Conservation (phyloP, 2,113 vertebrate species). For the Hydropotes inermis region DNA sequence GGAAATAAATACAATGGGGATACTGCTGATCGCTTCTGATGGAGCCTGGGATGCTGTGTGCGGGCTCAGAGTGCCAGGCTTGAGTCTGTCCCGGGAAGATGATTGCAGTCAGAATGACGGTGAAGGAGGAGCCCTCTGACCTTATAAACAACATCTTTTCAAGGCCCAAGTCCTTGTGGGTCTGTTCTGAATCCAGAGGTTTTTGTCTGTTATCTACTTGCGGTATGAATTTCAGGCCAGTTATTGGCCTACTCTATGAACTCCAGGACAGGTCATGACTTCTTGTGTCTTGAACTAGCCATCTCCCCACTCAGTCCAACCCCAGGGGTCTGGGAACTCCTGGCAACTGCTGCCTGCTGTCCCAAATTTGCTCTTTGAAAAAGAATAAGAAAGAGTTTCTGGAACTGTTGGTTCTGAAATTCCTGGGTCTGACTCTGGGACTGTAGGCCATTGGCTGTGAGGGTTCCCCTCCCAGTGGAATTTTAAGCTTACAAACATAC, state of each 20-base stretch:
- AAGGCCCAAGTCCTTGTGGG: neutral
- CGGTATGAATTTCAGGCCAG: neutral
- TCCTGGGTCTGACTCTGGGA: neutral
- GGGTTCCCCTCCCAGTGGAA: neutral
- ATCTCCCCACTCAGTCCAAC: neutral
- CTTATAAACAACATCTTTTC: neutral
- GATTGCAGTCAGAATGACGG: neutral
- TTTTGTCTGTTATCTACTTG: neutral
- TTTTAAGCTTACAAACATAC: neutral
- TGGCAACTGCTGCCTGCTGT: neutral
- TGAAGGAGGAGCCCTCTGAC: neutral
- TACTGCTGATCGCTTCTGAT: neutral
- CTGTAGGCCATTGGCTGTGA: neutral
- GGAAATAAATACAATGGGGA: neutral
- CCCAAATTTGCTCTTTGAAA: neutral
- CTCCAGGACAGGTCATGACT: accelerated
- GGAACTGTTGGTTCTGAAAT: neutral
- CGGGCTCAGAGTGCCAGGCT: neutral
- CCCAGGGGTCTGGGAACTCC: neutral
- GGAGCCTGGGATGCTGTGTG: neutral
- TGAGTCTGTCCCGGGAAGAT: neutral
- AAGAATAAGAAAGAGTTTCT: neutral
- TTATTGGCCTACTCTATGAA: neutral
- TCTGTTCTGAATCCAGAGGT: neutral
- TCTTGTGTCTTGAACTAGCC: neutral